These are phyloP conservation scores for Saccopteryx bilineata DNA, from an alignment of 2,113 vertebrate species.

Conservation along the genomic window DNA sequence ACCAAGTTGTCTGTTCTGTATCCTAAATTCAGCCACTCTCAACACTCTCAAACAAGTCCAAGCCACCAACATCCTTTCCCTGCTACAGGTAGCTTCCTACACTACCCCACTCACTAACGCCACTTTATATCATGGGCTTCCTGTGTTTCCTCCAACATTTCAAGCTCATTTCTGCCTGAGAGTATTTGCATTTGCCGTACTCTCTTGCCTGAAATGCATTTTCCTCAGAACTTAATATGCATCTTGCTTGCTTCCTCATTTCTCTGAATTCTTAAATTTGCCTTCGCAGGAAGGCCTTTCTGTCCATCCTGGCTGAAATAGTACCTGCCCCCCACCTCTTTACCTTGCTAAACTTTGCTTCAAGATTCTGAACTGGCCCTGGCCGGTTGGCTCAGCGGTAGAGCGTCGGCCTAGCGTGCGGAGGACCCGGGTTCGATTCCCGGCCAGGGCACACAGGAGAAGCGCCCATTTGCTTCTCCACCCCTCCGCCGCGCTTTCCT, in stretches of 20 bases:
- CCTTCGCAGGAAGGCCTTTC: background rate
- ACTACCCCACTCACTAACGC: no score
- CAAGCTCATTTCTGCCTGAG: background rate
- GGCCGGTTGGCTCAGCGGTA: no score
- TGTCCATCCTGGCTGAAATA: background rate
- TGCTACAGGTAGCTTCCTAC: background rate
- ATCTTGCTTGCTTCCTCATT: background rate
- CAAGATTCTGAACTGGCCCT: background rate
- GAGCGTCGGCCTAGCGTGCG: no score
- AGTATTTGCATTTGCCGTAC: background rate
- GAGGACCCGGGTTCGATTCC: no score
- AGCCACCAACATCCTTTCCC: background rate
- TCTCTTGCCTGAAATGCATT: background rate
- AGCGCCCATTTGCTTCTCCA: no score
- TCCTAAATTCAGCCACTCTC: background rate
- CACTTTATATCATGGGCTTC: background rate
- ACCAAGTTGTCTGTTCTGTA: background rate
- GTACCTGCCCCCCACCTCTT: background rate
- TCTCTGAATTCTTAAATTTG: slow-evolving; percentile 1
- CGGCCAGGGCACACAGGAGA: no score
- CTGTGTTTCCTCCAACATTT: background rate
- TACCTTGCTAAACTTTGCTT: background rate
- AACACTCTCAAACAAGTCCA: background rate
- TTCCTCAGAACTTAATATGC: background rate
- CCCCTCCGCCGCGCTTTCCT: no score